Conservation (phyloP, 2,113 vertebrate genomes). For the Tyrannus savana region DNA sequence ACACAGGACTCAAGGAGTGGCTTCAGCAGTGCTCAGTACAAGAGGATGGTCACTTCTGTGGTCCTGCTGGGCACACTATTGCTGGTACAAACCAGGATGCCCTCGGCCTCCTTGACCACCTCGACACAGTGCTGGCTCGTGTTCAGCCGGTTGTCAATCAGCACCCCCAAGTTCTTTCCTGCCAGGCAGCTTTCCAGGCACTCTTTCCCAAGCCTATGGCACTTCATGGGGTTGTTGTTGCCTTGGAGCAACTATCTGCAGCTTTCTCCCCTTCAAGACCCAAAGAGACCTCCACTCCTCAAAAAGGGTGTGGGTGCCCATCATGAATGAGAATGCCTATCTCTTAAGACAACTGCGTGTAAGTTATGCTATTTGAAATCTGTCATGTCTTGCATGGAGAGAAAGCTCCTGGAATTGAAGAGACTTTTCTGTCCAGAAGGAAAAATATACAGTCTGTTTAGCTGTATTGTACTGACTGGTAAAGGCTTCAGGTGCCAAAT, state of each 20-base stretch:
- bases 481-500: neutral
- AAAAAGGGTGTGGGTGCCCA: too few species aligned
- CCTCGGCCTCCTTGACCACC: neutral
- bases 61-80: neutral
- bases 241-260: neutral
- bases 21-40: neutral
- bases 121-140: neutral
- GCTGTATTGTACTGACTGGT: neutral
- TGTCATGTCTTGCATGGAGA: neutral
- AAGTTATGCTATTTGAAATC: neutral
- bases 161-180: neutral
- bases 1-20: neutral
- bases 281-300: neutral
- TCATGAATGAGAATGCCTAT: neutral
- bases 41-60: neutral
- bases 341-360: neutral
- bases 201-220: neutral
- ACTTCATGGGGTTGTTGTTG: neutral
- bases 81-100: too few species aligned
- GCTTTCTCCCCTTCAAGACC: neutral
- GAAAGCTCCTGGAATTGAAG: neutral
- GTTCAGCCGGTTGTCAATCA: neutral
- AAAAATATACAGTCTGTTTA: neutral
- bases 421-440: neutral
- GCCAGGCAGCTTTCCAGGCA: neutral